These are phyloP conservation scores for Meteorus cinctellus DNA, from an alignment of 2,888 invertebrate genomes.

Conservation along the genomic window DNA sequence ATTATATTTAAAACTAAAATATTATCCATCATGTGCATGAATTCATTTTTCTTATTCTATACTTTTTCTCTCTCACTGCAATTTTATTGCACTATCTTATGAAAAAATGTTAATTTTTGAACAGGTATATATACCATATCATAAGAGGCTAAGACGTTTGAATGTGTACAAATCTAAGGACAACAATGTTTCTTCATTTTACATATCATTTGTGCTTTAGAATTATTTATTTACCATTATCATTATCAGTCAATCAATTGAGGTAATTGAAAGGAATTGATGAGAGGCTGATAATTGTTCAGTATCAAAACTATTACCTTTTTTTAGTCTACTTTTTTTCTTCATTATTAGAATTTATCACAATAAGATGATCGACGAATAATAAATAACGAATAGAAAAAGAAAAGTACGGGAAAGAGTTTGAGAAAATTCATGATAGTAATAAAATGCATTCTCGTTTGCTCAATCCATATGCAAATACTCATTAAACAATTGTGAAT, in stretches of 20 bases:
- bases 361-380: not conserved
- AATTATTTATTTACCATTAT: conserved; percentile 41
- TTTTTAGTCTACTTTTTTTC: conserved; percentile 12
- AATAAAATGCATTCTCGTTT: not conserved
- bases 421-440: not conserved
- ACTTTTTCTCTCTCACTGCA: conserved; percentile 19
- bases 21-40: conserved; percentile 32
- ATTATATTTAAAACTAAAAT: conserved; percentile 11
- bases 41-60: conserved; percentile 25
- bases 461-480: not conserved
- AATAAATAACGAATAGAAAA: conserved; percentile 2
- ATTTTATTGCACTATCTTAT: conserved; percentile 20
- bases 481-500: not conserved
- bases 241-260: conserved; percentile 25
- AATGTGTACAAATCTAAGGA: conserved; percentile 27
- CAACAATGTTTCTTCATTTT: conserved; percentile 26
- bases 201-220: conserved; percentile 36
- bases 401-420: not conserved
- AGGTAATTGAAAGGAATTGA: not conserved
- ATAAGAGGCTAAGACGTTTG: conserved; percentile 26
- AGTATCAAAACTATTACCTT: conserved; percentile 4
- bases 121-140: not conserved
- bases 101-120: not conserved
- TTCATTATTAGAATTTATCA: not conserved
- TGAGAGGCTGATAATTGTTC: not conserved